Evolutionary conservation across 2,113 vertebrate genomes (phyloP).

Genomic region (Heptranchias perlo): DNA sequence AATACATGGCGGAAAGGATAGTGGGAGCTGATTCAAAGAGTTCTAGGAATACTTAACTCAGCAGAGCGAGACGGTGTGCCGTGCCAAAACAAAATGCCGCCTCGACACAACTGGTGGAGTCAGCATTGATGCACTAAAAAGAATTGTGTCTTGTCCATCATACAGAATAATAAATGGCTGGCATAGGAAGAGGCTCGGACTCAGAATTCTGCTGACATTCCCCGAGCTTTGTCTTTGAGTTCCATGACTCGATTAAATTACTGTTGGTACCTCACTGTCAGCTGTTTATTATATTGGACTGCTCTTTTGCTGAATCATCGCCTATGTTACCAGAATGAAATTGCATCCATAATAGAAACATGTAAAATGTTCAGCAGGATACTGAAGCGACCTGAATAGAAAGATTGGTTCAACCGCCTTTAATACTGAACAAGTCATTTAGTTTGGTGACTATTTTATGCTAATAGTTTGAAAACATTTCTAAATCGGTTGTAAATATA

Average conservation of each 20-base stretch:
- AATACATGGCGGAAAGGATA: not conserved
- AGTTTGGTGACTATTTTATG: not conserved
- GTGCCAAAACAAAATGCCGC: not conserved
- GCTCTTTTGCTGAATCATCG: not conserved
- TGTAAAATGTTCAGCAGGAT: not conserved
- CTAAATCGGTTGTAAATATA: not conserved
- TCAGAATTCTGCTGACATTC: not conserved
- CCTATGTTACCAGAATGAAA: not conserved
- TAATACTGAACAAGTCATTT: not conserved
- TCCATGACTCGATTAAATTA: not conserved
- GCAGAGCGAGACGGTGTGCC: not conserved
- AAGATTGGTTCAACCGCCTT: not conserved
- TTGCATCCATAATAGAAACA: not conserved
- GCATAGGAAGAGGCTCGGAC: not conserved
- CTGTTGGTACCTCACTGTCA: not conserved
- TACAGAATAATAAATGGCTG: not conserved
- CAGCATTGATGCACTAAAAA: not conserved
- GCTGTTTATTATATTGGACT: not conserved
- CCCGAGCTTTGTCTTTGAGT: not conserved
- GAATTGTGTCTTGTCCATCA: not conserved
- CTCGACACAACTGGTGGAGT: slow-evolving; percentile 1
- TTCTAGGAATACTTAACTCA: slow-evolving; percentile 9
- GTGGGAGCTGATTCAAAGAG: not conserved
- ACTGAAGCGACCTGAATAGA: not conserved
- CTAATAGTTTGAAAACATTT: not conserved